Evolutionary conservation across 2,113 vertebrate genomes (phyloP).

Genomic region (Pteropus alecto): DNA sequence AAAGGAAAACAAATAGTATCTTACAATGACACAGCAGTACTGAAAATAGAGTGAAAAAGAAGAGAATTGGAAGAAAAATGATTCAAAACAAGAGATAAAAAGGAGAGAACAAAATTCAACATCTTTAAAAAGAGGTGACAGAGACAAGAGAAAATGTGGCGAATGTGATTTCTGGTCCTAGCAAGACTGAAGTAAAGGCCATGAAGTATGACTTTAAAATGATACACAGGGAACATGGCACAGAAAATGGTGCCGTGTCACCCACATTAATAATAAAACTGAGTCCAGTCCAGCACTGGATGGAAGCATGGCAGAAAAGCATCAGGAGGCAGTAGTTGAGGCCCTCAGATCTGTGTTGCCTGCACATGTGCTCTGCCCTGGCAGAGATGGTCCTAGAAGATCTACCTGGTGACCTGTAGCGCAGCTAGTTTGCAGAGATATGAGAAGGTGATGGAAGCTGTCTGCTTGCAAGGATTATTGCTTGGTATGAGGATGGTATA

Average conservation of each 20-base stretch:
- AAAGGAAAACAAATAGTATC: background rate
- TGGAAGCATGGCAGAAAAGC: background rate
- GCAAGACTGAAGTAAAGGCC: background rate
- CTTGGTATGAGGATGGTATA: background rate
- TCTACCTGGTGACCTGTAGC: background rate
- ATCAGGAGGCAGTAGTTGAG: background rate
- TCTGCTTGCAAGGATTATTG: too few relatives aligned
- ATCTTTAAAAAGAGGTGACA: background rate
- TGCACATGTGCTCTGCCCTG: background rate
- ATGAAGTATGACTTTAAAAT: background rate
- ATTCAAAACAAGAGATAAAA: background rate
- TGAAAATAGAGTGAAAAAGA: background rate
- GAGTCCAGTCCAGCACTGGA: background rate
- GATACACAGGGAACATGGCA: background rate
- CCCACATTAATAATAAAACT: fast-evolving
- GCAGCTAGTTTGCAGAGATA: background rate
- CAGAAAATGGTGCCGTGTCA: background rate
- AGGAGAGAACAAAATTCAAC: background rate
- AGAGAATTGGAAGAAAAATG: background rate
- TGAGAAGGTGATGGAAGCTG: background rate
- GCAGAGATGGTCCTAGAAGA: background rate
- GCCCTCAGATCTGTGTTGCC: background rate
- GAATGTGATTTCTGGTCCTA: background rate
- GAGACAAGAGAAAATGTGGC: background rate
- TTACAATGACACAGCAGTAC: background rate